Conservation (phyloP, 2,888 invertebrate genomes). For the Prionchulus punctatus region DNA sequence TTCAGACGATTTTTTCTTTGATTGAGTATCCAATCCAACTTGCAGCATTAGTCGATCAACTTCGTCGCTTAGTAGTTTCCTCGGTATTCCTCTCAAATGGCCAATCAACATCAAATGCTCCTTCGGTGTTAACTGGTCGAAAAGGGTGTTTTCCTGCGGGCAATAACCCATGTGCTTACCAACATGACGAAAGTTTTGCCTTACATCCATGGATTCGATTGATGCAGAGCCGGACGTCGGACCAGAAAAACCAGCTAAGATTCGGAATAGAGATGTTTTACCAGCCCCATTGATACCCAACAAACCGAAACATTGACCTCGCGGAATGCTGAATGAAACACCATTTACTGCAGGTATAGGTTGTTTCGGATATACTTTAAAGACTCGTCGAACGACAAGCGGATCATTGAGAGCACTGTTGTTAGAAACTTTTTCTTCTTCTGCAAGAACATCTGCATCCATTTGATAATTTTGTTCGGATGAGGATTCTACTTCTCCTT, state of each 20-base stretch:
- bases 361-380: background rate
- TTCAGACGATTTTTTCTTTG: constrained; percentile 56
- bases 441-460: background rate
- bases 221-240: constrained; percentile 28
- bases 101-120: constrained; percentile 35
- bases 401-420: background rate
- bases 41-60: background rate
- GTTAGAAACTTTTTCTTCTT: background rate
- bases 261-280: constrained; percentile 69
- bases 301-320: constrained; percentile 46
- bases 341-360: background rate
- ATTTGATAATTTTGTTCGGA: background rate
- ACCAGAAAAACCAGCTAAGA: constrained; percentile 52
- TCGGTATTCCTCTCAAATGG: background rate
- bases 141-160: constrained; percentile 69
- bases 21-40: constrained; percentile 38
- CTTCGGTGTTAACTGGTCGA: constrained; percentile 57
- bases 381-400: background rate
- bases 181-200: too few relatives aligned
- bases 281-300: constrained; percentile 73
- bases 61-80: background rate
- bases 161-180: constrained; percentile 63
- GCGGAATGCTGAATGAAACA: background rate
- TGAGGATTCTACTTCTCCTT: background rate
- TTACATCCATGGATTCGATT: constrained; percentile 47